Evolutionary conservation across 2,888 invertebrate species (phyloP), one percentile per base, ranked within the genome.

Genomic region (Autographa gamma): DNA sequence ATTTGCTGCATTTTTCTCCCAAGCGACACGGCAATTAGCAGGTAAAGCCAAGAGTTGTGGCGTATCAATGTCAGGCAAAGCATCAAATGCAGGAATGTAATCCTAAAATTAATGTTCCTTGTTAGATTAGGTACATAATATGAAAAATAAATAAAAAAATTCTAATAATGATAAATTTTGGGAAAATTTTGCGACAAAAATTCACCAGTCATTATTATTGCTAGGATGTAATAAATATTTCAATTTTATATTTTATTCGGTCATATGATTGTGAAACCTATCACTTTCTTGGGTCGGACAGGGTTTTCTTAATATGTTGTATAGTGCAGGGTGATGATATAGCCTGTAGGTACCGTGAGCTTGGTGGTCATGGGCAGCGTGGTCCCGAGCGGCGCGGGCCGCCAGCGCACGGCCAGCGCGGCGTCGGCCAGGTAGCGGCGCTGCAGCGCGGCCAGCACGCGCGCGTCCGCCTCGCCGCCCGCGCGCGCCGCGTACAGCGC

Each of bases 41-140:
- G 99, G 98, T 62, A 99, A 93, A 4, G 98, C 98, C 85, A 99
- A 97, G 84, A 97, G 96, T 8, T 96, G 95, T 0, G 98, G 98
- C 16, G 96, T 93, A 89, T 99, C 98, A 65, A 96, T 95, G 74
- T 97, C 97, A 0, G 98, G 97, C 60, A 98, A 91, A 38, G 96
- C 95, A 64, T 97, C 97, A 69, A 98, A 96, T 0, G 96, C 93
- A 11, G 96, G 95, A 5, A 97, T 84, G 84, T 97, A 97, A 64
- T 97, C 98, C 97, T 98, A 91, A 16, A 63, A 62, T 9, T 13
- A 11, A 38, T 34, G 34, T 34, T 34, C 34, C 34, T 6, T 38
- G 11, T 11, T 34, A 8, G 38, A 38, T 11, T 38, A 8, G 11
- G 38, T 38, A 38, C 32, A 3, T 32, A 32, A 32, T 6, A 32